These are phyloP conservation scores for Mionectes olivaceus DNA, from an alignment of 2,797 vertebrate genomes.

Conservation along the genomic window DNA sequence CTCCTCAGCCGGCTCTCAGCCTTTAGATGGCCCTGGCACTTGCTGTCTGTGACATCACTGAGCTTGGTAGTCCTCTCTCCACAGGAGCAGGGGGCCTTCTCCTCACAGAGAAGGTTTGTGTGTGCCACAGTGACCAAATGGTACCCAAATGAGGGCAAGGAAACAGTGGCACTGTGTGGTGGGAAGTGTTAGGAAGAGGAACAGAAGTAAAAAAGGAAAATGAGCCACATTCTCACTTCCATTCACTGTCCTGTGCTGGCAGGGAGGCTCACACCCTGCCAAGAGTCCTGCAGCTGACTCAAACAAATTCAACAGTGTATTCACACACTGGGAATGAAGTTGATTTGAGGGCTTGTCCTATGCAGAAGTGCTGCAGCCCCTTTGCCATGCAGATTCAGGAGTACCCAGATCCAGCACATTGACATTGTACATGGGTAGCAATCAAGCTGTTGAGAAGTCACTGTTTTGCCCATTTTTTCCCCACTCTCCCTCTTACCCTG, in stretches of 20 bases:
- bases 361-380: neutral
- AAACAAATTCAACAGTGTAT: accelerated
- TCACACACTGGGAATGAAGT: neutral
- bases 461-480: neutral
- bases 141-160: neutral
- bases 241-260: accelerated
- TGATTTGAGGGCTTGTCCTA: neutral
- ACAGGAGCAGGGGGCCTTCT: neutral
- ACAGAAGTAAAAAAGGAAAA: neutral
- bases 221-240: accelerated
- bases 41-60: neutral
- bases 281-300: neutral
- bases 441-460: neutral
- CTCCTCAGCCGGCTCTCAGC: neutral
- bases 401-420: neutral
- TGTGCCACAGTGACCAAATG: neutral
- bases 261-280: neutral
- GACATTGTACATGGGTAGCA: neutral
- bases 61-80: neutral
- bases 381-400: neutral
- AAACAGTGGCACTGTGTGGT: neutral
- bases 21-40: neutral
- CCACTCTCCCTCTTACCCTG: neutral
- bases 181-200: neutral
- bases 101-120: neutral